Base-by-base conservation (phyloP, 2,888 invertebrate species). In the Griposia aprilina region DNA sequence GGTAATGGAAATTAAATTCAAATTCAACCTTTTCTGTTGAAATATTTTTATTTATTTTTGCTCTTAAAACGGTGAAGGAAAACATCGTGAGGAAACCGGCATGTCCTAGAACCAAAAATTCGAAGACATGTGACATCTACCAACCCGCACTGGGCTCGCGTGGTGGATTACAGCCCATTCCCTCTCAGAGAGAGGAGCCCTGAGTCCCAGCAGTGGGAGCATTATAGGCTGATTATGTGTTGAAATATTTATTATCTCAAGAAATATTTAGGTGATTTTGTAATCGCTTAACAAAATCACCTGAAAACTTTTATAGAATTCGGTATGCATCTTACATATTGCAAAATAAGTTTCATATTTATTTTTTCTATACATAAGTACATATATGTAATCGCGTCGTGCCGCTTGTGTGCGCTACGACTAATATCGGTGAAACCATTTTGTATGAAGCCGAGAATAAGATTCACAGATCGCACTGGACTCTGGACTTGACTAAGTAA, bases 401-500 rank as follows among this genome's bases (percentile, higher is more conserved):
- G 7, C 15, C 20, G n/a, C 20, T 41, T 41, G 15, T 80, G 62
- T 80, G 55, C 55, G 17, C 26, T n/a, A 62, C 36, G 45, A 36
- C 20, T 78, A 41, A 50, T 50, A 26, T 50, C 13, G 8, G 6
- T 41, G 15, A 17, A 66, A 57, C 6, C n/a, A 50, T 55, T 59
- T 67, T 41, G 30, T 66, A 60, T 60, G 15, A 30, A 52, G 26
- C 17, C 41, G 20, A 13, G 20, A n/a, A n/a, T n/a, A 26, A 67
- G 26, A 20, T 48, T 67, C 20, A 26, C 26, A 48, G 13, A 20
- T 66, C 17, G 20, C 26, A 66, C 3, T n/a, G 23, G n/a, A n/a
- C n/a, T n/a, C n/a, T n/a, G n/a, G n/a, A 67, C 26, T 26, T 48
- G 1, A 66, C 26, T 66, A 48, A 26, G 26, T 67, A 26, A 48